Conservation (phyloP, 1,140 invertebrate genomes). For the Phocides pigmalion region DNA sequence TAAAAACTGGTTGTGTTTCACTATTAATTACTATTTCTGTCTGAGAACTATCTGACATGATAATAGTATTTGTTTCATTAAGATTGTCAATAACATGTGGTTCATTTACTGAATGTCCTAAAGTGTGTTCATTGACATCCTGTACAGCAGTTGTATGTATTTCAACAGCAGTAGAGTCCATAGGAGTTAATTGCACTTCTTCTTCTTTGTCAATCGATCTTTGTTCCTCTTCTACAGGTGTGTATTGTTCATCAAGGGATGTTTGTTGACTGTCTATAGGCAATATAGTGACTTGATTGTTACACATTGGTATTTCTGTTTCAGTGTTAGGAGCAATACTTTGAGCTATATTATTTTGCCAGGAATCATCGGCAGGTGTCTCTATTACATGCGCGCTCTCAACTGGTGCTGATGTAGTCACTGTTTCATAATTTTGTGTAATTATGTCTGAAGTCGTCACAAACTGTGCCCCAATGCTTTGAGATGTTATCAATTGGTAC, state of each 20-base stretch:
- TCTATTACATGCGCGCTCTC: constrained; percentile 54
- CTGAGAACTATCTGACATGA: neutral
- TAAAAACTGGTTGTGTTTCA: constrained; percentile 4
- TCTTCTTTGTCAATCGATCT: neutral
- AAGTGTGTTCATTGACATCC: neutral
- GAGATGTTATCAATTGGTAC: constrained; percentile 70
- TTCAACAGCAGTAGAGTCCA: constrained; percentile 7
- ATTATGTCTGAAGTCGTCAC: constrained; percentile 76
- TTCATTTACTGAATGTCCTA: constrained; percentile 11
- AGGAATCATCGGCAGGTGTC: constrained; percentile 47
- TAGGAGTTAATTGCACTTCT: constrained; percentile 9
- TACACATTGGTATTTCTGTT: constrained; percentile 5
- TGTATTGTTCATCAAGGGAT: neutral
- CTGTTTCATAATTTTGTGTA: constrained; percentile 82
- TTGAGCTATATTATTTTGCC: constrained; percentile 51
- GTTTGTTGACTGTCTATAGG: neutral
- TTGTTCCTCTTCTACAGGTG: neutral
- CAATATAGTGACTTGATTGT: constrained; percentile 7
- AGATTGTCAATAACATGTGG: neutral
- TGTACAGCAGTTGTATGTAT: constrained; percentile 5
- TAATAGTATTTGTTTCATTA: constrained; percentile 4
- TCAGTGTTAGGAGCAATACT: constrained; percentile 13
- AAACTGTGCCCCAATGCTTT: constrained; percentile 67
- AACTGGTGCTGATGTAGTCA: constrained; percentile 75
- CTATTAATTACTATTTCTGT: neutral